Percentiles rank a stretch among this genome's conserved stretches.
phyloP scores from a whole-genome alignment of 2,797 vertebrate species.

The Cuniculus paca region DNA sequence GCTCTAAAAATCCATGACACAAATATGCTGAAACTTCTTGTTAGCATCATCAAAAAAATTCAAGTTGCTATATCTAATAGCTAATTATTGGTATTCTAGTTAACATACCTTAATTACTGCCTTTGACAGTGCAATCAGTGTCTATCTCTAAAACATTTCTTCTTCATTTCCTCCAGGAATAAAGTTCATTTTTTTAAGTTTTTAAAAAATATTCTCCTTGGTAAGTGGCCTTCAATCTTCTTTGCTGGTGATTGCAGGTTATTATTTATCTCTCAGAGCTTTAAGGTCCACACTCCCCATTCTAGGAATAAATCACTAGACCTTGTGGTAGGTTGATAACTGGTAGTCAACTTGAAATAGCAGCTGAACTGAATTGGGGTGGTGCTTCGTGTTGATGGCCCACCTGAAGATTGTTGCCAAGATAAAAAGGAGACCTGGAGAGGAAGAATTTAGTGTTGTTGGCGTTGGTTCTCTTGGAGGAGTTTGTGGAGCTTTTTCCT shows the following conservation, averaged over 20 bases:
- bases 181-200: neutral
- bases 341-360: no score
- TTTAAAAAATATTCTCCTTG: neutral
- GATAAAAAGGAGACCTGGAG: no score
- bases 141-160: neutral
- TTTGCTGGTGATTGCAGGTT: neutral
- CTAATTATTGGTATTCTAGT: neutral
- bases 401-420: no score
- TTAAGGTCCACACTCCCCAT: neutral
- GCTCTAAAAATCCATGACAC: neutral
- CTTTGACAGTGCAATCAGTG: neutral
- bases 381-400: no score
- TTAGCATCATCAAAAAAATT: neutral
- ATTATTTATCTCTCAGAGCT: neutral
- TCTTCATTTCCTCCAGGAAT: neutral
- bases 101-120: neutral
- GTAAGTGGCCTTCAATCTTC: neutral
- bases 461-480: no score
- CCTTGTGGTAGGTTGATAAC: no score
- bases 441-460: no score
- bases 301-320: neutral
- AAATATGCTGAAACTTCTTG: neutral
- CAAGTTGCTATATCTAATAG: neutral
- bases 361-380: no score
- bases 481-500: no score